Conservation (phyloP, 2,113 vertebrate species). For the Drymodes brunneopygia region DNA sequence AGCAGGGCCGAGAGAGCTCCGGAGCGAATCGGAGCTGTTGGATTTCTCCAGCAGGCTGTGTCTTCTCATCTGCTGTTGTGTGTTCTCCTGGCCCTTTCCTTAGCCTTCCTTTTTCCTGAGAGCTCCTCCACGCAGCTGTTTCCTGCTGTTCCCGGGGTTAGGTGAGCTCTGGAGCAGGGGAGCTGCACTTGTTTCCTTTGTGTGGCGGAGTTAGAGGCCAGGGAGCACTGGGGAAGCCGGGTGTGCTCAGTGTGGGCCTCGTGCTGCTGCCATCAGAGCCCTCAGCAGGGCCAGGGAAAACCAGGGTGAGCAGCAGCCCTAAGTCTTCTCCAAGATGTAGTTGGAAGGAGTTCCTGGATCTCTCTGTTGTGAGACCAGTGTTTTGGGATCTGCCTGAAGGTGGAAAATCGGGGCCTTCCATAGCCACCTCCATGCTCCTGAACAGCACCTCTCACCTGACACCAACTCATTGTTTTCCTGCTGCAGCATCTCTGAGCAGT, state of each 20-base stretch:
- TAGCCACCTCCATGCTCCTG: not conserved
- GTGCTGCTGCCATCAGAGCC: not conserved
- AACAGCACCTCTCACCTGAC: not conserved
- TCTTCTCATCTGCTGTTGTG: not conserved
- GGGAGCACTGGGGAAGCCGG: not conserved
- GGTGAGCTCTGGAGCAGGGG: not conserved
- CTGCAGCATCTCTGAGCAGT: not conserved
- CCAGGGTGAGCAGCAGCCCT: not conserved
- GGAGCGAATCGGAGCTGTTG: not conserved
- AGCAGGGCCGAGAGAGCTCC: not conserved
- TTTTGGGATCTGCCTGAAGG: not conserved
- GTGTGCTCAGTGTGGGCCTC: rapidly evolving
- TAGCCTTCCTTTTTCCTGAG: slow-evolving; percentile 7
- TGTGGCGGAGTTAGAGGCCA: not conserved
- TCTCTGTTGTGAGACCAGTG: not conserved
- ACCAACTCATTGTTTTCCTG: rapidly evolving
- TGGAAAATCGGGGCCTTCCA: not conserved
- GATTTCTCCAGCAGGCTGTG: not conserved
- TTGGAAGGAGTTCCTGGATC: not conserved
- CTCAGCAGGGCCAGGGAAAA: not conserved
- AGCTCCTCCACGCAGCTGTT: not conserved
- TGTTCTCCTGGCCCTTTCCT: not conserved
- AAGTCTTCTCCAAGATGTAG: not conserved
- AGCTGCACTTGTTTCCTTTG: not conserved
- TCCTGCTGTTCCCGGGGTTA: not conserved